Percentiles rank a stretch among this genome's conserved stretches.
Conservation (phyloP, 2,888 invertebrate genomes). For the Lepidocyrtinus sp. region DNA sequence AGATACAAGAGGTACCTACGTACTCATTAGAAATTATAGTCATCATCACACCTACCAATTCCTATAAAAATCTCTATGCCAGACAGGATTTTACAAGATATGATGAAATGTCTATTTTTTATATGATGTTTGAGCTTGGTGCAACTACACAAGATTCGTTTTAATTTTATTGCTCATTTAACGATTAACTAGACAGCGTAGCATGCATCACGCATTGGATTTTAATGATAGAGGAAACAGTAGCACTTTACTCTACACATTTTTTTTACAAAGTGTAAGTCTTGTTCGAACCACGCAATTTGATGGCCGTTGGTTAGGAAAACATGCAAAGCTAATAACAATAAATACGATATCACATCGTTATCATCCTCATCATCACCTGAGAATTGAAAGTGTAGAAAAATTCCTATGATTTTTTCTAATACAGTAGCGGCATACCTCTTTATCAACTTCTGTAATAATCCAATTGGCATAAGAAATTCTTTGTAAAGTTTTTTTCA, state of each 20-base stretch:
- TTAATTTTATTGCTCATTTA: conserved; percentile 52
- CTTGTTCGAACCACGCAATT: not conserved
- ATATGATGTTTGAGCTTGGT: not conserved
- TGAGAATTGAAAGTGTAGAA: not conserved
- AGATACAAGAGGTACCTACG: not conserved
- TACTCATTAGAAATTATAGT: not conserved
- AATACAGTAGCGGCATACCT: not conserved
- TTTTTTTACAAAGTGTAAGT: not conserved
- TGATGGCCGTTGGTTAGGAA: not conserved
- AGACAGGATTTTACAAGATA: not conserved
- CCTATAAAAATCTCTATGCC: not conserved
- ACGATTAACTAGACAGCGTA: conserved; percentile 27
- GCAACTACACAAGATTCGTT: conserved; percentile 40
- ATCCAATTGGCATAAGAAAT: not conserved
- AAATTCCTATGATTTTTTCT: not conserved
- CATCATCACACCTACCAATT: not conserved
- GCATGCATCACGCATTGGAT: not conserved
- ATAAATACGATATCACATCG: conserved; percentile 38
- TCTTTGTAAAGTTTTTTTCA: not conserved
- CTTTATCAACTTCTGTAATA: not conserved
- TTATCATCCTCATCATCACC: not conserved
- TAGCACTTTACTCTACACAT: not conserved
- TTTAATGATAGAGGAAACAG: not conserved
- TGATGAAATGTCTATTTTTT: not conserved
- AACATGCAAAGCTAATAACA: conserved; percentile 53